Percentiles rank a stretch among this genome's conserved stretches.
These are phyloP conservation scores for Eupleurogrammus muticus DNA, from an alignment of 2,797 vertebrate species.

Conservation along the genomic window DNA sequence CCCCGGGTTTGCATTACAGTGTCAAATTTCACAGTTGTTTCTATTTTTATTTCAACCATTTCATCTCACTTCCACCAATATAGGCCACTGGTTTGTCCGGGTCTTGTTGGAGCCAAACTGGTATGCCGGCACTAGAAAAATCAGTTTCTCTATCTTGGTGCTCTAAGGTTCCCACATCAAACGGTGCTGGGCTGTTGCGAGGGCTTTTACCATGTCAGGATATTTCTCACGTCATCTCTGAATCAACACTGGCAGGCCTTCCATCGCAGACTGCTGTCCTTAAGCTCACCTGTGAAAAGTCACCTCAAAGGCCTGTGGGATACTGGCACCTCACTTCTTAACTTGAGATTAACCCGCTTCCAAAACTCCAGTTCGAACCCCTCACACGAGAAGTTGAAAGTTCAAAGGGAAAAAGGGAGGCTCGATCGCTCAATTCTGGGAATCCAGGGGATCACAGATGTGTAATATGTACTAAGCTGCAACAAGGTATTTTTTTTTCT, in stretches of 20 bases:
- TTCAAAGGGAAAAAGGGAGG: constrained; percentile 40
- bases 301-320: constrained; percentile 62
- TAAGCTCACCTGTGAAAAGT: constrained; percentile 69
- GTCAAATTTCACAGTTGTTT: constrained; percentile 72
- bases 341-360: constrained; percentile 39
- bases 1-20: constrained; percentile 56
- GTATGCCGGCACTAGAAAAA: constrained; percentile 56
- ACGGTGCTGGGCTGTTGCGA: constrained; percentile 55
- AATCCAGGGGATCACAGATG: neutral
- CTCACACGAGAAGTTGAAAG: constrained; percentile 15
- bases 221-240: constrained; percentile 74
- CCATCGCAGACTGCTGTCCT: constrained; percentile 69
- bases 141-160: constrained; percentile 33
- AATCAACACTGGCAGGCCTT: constrained; percentile 78
- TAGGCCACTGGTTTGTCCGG: constrained; percentile 41
- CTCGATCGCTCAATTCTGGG: constrained; percentile 5
- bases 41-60: constrained; percentile 64
- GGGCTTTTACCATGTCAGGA: constrained; percentile 79
- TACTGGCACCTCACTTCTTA: constrained; percentile 45
- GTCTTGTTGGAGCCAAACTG: constrained; percentile 68
- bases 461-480: neutral
- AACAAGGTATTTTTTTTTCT: neutral
- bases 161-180: constrained; percentile 57
- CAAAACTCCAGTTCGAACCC: constrained; percentile 30
- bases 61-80: constrained; percentile 52